A percentile compares a stretch with the other conserved stretches of the same genome.
phyloP scores from a whole-genome alignment of 2,888 invertebrate genomes.

The Eretmocerus hayati region DNA sequence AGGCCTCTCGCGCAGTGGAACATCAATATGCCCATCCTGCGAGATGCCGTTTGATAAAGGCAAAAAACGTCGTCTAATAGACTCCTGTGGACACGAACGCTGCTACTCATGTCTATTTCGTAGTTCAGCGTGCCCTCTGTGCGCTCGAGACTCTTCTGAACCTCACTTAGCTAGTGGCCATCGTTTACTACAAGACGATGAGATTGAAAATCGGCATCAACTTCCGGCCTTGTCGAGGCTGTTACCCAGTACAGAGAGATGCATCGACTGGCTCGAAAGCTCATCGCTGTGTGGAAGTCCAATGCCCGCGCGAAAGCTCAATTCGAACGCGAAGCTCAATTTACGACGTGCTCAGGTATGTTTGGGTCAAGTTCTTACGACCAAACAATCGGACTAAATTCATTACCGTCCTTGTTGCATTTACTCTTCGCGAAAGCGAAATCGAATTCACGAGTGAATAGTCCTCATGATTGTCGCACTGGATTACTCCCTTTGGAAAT shows the following conservation, averaged over 20 bases:
- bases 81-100: constrained; percentile 91
- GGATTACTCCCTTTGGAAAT: too few relatives aligned
- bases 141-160: constrained; percentile 50
- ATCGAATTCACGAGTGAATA: too few relatives aligned
- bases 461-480: too few relatives aligned
- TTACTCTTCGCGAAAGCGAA: too few relatives aligned
- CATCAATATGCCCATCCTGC: constrained; percentile 67
- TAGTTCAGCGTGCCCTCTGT: constrained; percentile 85
- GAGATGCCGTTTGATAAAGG: constrained; percentile 94
- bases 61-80: constrained; percentile 89
- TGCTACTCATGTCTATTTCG: constrained; percentile 93
- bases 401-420: too few relatives aligned
- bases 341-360: constrained; percentile 49
- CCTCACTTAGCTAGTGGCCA: too few relatives aligned
- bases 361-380: too few relatives aligned
- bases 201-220: constrained; percentile 25
- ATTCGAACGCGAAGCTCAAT: too few relatives aligned
- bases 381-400: too few relatives aligned
- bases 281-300: constrained; percentile 42
- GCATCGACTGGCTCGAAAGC: constrained; percentile 40
- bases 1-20: constrained; percentile 53
- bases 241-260: constrained; percentile 21
- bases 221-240: constrained; percentile 30
- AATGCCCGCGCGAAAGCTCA: constrained; percentile 35
- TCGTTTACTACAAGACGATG: constrained; percentile 33